Conservation (phyloP, 2,888 invertebrate genomes). For the Julus scanicus region DNA sequence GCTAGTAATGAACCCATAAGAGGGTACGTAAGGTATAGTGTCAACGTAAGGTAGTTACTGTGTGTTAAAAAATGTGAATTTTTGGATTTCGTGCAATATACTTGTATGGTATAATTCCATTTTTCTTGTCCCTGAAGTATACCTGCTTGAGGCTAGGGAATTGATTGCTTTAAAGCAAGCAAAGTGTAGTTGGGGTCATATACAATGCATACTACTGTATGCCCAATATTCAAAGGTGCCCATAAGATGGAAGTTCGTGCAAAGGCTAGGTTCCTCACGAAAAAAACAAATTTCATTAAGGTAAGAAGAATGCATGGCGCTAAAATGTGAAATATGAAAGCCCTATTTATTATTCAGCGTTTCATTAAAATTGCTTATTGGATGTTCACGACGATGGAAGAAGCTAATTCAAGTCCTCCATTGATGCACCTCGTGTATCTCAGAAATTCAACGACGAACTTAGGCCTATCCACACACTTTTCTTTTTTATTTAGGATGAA, state of each 20-base stretch:
- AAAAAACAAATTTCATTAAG: conserved; percentile 17
- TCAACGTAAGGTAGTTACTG: too few species aligned
- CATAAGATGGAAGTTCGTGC: neutral
- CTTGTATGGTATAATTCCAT: too few species aligned
- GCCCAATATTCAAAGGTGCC: neutral
- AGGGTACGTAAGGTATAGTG: too few species aligned
- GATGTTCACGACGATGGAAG: conserved; percentile 9
- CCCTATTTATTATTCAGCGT: conserved; percentile 19
- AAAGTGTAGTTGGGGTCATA: neutral
- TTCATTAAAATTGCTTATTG: conserved; percentile 19
- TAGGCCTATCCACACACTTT: neutral
- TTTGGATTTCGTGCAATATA: too few species aligned
- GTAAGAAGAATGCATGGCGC: neutral
- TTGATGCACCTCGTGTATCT: neutral
- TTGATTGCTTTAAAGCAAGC: too few species aligned
- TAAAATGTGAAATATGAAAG: conserved; percentile 19
- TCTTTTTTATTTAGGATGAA: neutral
- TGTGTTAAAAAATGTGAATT: too few species aligned
- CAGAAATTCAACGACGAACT: neutral
- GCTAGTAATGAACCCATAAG: too few species aligned
- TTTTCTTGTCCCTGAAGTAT: neutral
- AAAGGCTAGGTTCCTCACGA: neutral
- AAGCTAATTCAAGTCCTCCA: neutral
- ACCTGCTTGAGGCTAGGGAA: neutral
- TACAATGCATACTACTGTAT: neutral